Percentiles rank a stretch among this genome's conserved stretches.
Evolutionary conservation across 64 coral and sea anemone species (phyloP).

Genomic region (Montipora efflorescens): DNA sequence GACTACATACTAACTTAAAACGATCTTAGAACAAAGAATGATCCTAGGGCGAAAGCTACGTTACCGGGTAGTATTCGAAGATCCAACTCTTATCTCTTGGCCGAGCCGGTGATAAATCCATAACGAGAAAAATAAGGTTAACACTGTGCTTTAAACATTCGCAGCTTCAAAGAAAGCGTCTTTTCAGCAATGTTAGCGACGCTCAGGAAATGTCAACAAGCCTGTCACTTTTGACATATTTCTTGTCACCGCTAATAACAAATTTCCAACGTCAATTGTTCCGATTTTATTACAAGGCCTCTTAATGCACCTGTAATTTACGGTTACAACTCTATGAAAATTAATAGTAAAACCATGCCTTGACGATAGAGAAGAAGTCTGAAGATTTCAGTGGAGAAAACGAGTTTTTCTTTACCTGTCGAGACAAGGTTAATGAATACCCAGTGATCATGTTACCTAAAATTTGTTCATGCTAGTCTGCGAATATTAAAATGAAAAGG

Average conservation of each 20-base stretch:
- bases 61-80: constrained; percentile 99
- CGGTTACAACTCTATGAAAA: too few species aligned
- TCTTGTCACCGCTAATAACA: constrained; percentile 2
- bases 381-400: neutral
- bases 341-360: neutral
- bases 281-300: neutral
- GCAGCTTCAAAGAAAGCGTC: neutral
- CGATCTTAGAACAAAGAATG: neutral
- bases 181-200: neutral
- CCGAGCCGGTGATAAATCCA: constrained; percentile 52
- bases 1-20: too few species aligned
- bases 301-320: too few species aligned
- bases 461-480: neutral
- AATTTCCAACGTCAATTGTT: neutral
- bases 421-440: neutral
- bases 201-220: constrained; percentile 33
- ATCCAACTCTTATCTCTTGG: constrained; percentile 96
- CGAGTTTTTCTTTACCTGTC: neutral
- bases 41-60: neutral
- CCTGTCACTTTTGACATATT: neutral
- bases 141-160: neutral
- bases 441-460: neutral
- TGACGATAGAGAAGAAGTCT: neutral
- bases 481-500: neutral
- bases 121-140: neutral